Conservation (phyloP, 2,113 vertebrate species). For the Blennius ocellaris region DNA sequence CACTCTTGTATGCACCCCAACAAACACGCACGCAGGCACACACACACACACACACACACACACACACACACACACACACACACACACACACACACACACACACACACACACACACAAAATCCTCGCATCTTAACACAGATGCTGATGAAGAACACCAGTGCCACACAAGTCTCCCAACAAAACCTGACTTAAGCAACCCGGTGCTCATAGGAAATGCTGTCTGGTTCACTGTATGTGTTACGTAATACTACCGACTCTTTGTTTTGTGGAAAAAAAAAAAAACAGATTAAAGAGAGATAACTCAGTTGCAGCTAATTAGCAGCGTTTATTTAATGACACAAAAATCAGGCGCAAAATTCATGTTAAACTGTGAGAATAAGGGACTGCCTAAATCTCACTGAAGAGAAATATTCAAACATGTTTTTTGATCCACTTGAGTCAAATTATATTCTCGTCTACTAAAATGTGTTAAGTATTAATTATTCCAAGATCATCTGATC, state of each 20-base stretch:
- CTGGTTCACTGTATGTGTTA: neutral
- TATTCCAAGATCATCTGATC: neutral
- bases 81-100: neutral
- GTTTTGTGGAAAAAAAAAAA: slow-evolving; percentile 28
- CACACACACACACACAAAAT: slow-evolving; percentile 41
- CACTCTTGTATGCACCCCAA: slow-evolving; percentile 15
- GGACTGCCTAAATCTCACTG: neutral
- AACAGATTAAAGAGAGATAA: slow-evolving; percentile 13
- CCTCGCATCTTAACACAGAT: slow-evolving; percentile 35
- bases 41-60: neutral
- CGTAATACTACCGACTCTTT: slow-evolving; percentile 5
- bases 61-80: slow-evolving; percentile 26
- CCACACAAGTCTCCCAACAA: slow-evolving; percentile 9
- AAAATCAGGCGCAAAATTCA: slow-evolving; percentile 31
- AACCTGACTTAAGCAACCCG: neutral
- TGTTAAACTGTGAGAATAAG: slow-evolving; percentile 17
- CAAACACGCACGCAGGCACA: slow-evolving; percentile 1
- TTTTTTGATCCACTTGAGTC: slow-evolving; percentile 10
- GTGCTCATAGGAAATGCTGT: neutral
- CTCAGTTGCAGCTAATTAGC: slow-evolving; percentile 35
- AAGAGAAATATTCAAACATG: slow-evolving; percentile 21
- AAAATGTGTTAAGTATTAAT: slow-evolving; percentile 5
- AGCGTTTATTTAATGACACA: slow-evolving; percentile 41
- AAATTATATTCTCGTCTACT: neutral
- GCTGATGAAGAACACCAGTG: slow-evolving; percentile 1